Conservation (phyloP, 2,113 vertebrate species). For the Aphyosemion australe region DNA sequence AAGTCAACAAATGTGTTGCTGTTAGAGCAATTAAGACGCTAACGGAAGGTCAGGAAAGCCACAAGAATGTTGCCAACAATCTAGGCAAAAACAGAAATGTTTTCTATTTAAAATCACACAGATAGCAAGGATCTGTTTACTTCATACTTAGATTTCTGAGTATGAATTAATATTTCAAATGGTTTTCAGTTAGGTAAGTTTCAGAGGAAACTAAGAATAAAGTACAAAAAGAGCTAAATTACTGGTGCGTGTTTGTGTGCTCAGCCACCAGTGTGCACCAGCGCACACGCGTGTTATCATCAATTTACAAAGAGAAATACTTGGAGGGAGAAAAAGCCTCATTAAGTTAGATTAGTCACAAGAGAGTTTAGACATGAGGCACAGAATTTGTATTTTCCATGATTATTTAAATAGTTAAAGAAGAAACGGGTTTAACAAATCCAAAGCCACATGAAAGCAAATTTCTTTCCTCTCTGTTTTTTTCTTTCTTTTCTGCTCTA, state of each 20-base stretch:
- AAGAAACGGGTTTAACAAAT: constrained; percentile 2
- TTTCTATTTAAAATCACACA: constrained; percentile 12
- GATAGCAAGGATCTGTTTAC: not conserved
- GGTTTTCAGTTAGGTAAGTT: constrained; percentile 40
- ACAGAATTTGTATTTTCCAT: constrained; percentile 15
- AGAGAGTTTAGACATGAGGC: not conserved
- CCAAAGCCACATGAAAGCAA: not conserved
- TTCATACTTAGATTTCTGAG: constrained; percentile 29
- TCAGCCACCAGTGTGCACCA: constrained; percentile 20
- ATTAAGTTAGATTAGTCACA: constrained; percentile 22
- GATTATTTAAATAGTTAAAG: constrained; percentile 9
- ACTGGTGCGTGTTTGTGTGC: constrained; percentile 17
- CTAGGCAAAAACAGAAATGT: too few relatives aligned
- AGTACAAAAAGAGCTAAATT: constrained; percentile 57
- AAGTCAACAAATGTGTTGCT: too few relatives aligned
- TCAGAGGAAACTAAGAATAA: constrained; percentile 41
- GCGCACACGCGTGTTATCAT: constrained; percentile 13
- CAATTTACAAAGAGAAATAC: constrained; percentile 1
- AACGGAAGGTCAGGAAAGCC: too few relatives aligned
- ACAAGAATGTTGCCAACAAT: too few relatives aligned
- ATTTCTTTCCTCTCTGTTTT: constrained; percentile 19
- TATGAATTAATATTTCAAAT: constrained; percentile 50
- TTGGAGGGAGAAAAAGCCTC: constrained; percentile 5
- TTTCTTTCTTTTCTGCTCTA: constrained; percentile 44
- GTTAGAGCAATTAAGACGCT: too few relatives aligned